Percentiles rank a stretch among this genome's conserved stretches.
These are phyloP conservation scores for Sternarchorhynchus goeldii DNA, from an alignment of 2,797 vertebrate genomes.

Conservation along the genomic window DNA sequence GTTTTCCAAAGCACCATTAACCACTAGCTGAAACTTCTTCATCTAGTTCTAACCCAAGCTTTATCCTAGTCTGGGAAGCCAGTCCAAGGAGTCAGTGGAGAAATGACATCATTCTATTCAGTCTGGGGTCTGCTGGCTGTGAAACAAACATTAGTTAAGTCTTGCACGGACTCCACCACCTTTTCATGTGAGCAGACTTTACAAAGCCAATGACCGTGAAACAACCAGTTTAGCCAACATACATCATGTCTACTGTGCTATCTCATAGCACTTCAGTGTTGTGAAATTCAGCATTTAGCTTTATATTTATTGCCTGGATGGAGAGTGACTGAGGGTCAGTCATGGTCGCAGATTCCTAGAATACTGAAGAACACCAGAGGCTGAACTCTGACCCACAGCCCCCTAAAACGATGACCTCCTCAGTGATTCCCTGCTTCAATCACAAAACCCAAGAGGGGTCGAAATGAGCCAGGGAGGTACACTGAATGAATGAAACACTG, in stretches of 20 bases:
- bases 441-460: constrained; percentile 31
- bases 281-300: constrained; percentile 43
- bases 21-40: too few species aligned
- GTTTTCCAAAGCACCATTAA: too few species aligned
- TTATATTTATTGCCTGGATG: constrained; percentile 21
- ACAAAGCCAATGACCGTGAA: not conserved
- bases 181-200: constrained; percentile 3
- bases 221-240: constrained; percentile 15
- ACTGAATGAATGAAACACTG: not conserved
- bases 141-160: not conserved
- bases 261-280: not conserved
- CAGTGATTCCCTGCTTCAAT: constrained; percentile 41
- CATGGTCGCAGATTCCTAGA: not conserved
- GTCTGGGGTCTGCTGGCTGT: not conserved
- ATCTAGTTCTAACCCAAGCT: too few species aligned
- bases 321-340: not conserved
- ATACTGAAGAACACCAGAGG: not conserved
- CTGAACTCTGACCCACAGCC: not conserved
- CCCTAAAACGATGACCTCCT: not conserved
- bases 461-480: constrained; percentile 2
- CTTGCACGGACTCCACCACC: not conserved
- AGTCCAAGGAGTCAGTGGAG: not conserved
- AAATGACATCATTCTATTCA: not conserved
- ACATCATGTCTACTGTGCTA: not conserved
- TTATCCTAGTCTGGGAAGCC: too few species aligned